Conservation (phyloP, 2,113 vertebrate genomes). For the Scytalopus superciliaris region DNA sequence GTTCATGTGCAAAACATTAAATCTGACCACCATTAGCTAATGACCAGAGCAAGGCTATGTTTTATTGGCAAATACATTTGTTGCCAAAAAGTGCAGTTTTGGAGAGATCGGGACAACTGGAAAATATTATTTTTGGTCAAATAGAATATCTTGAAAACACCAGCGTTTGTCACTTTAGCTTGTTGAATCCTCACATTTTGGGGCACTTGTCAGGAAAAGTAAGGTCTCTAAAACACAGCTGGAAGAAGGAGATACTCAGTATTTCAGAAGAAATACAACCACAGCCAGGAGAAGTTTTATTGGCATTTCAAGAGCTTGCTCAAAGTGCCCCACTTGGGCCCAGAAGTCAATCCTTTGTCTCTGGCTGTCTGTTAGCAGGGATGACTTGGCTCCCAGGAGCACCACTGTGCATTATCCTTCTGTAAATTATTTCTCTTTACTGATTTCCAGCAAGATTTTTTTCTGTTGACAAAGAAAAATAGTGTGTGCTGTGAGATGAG, state of each 20-base stretch:
- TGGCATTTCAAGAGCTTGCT: neutral
- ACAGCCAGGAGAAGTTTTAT: neutral
- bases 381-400: neutral
- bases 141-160: neutral
- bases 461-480: neutral
- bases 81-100: neutral
- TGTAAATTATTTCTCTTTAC: neutral
- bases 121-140: neutral
- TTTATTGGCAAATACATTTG: neutral
- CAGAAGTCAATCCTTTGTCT: neutral
- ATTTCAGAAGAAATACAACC: neutral
- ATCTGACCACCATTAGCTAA: neutral
- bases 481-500: accelerated
- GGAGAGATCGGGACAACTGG: neutral
- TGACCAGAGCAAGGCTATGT: neutral
- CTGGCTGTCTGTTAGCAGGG: neutral
- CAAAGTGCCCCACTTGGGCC: neutral
- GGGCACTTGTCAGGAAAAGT: neutral
- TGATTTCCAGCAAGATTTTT: neutral
- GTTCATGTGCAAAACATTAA: neutral
- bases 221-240: neutral
- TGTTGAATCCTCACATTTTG: neutral
- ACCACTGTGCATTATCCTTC: neutral
- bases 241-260: neutral
- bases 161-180: neutral